Conservation (phyloP, 2,888 invertebrate species). For the Scaptomyza flava region DNA sequence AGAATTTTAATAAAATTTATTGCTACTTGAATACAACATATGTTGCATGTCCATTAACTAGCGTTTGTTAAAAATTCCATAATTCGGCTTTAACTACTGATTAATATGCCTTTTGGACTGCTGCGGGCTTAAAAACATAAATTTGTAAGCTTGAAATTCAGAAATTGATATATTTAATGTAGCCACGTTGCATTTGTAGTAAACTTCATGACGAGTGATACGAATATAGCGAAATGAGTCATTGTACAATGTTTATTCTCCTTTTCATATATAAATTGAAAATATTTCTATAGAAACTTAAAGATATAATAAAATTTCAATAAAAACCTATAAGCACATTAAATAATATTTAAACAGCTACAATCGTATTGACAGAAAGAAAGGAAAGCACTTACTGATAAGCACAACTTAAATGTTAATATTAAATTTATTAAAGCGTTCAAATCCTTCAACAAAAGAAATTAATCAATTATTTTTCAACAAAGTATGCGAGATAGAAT, state of each 20-base stretch:
- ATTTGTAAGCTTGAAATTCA: not conserved
- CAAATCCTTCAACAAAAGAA: no score
- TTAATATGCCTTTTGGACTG: not conserved
- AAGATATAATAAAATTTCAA: not conserved
- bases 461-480: not conserved
- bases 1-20: no score
- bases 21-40: no score
- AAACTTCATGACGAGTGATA: no score
- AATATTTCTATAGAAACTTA: not conserved
- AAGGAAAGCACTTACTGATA: no score
- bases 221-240: no score
- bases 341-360: no score
- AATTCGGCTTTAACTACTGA: not conserved
- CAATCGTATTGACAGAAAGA: no score
- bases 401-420: not conserved
- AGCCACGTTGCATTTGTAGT: no score
- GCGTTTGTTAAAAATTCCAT: not conserved
- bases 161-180: not conserved
- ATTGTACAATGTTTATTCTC: no score
- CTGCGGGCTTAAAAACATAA: not conserved
- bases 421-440: no score
- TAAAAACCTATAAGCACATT: not conserved
- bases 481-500: slow-evolving; percentile 1
- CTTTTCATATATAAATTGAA: not conserved
- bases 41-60: not conserved